phyloP scores from a whole-genome alignment of 2,797 vertebrate genomes.

The Gastrophryne carolinensis region DNA sequence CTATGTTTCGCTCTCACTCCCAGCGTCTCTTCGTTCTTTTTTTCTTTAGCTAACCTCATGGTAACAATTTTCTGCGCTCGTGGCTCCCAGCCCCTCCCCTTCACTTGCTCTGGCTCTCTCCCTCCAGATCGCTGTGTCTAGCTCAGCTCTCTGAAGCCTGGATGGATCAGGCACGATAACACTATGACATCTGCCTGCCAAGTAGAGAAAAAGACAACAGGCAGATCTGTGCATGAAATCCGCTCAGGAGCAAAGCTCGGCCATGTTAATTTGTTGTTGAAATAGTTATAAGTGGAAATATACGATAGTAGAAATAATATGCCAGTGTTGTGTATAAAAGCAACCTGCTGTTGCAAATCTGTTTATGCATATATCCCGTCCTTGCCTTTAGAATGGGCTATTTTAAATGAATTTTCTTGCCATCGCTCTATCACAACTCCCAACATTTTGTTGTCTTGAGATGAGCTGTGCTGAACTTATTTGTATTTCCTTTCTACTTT shows the following conservation, averaged over 20 bases:
- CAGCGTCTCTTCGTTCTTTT: conserved; percentile 17
- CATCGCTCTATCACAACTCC: too few relatives aligned
- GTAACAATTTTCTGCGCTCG: conserved; percentile 37
- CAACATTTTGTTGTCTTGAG: too few relatives aligned
- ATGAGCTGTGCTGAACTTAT: too few relatives aligned
- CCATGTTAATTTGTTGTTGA: not conserved
- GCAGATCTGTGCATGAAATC: not conserved
- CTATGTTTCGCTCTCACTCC: not conserved
- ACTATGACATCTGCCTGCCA: conserved; percentile 32
- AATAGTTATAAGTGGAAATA: not conserved
- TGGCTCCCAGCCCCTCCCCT: conserved; percentile 42
- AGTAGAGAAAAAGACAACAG: conserved; percentile 25
- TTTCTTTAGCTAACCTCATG: conserved; percentile 32
- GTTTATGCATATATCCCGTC: not conserved
- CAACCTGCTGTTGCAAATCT: too few relatives aligned
- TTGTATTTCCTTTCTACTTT: too few relatives aligned
- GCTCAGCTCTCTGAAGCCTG: conserved; percentile 14
- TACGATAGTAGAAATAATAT: not conserved
- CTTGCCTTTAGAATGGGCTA: too few relatives aligned
- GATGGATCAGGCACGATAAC: conserved; percentile 2
- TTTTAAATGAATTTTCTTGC: too few relatives aligned
- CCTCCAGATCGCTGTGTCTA: conserved; percentile 26
- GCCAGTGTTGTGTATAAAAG: not conserved
- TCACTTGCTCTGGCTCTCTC: conserved; percentile 23
- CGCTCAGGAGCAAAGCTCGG: not conserved